Percentiles rank a stretch among this genome's conserved stretches.
Conservation (phyloP, 2,113 vertebrate species). For the Gallinago media region DNA sequence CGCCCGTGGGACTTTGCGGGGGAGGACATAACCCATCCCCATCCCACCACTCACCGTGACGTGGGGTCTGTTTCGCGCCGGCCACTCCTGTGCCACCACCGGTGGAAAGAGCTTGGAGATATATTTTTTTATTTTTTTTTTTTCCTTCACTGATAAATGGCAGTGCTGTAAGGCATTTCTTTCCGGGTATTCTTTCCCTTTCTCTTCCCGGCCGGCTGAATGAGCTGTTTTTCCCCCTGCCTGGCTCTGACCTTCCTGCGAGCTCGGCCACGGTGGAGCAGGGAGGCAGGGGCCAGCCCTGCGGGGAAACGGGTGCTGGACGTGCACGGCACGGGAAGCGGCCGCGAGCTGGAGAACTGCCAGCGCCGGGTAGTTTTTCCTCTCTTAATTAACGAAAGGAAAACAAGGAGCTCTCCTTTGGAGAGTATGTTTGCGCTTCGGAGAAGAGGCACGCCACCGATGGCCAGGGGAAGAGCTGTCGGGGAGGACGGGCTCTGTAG, state of each 20-base stretch:
- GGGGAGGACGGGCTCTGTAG: not conserved
- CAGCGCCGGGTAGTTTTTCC: slow-evolving; percentile 21
- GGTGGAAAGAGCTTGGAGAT: not conserved
- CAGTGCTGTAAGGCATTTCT: slow-evolving; percentile 12
- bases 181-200: slow-evolving; percentile 59
- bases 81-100: rapidly evolving
- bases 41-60: rapidly evolving
- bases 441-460: not conserved
- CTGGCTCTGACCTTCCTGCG: slow-evolving; percentile 41
- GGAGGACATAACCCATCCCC: not conserved
- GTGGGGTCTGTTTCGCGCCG: rapidly evolving
- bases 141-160: not conserved
- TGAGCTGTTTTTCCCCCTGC: slow-evolving; percentile 28
- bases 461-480: not conserved
- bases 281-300: not conserved
- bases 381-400: slow-evolving; percentile 54
- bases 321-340: not conserved
- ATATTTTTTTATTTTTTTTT: not conserved
- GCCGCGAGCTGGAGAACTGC: slow-evolving; percentile 19
- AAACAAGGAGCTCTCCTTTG: not conserved
- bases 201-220: not conserved
- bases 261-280: not conserved
- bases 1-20: not conserved
- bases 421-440: slow-evolving; percentile 7
- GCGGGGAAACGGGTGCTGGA: slow-evolving; percentile 22